Conservation (phyloP, 2,888 invertebrate genomes). For the Saturnia pavonia region DNA sequence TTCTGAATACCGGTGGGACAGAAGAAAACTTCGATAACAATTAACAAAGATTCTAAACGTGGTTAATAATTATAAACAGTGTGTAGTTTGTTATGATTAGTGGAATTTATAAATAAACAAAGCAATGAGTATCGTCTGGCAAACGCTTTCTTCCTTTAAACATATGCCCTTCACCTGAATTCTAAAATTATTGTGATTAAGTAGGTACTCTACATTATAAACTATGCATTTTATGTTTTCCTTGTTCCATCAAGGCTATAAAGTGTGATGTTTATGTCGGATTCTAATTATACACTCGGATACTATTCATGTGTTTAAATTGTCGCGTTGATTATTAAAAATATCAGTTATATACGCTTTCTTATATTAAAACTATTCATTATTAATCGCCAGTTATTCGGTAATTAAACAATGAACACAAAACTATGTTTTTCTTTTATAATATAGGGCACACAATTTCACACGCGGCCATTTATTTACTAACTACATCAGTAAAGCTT, state of each 20-base stretch:
- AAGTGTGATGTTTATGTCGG: constrained; percentile 6
- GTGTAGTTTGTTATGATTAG: constrained; percentile 7
- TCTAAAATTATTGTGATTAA: constrained; percentile 16
- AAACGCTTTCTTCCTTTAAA: constrained; percentile 13
- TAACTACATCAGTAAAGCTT: too few species aligned
- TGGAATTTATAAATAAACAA: constrained; percentile 11
- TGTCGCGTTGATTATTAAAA: neutral
- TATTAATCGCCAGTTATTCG: neutral
- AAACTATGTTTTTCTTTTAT: too few species aligned
- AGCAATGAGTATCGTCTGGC: constrained; percentile 11
- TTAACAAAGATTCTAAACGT: neutral
- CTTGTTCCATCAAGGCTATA: constrained; percentile 1
- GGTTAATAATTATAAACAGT: neutral
- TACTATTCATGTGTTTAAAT: neutral
- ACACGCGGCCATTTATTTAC: too few species aligned
- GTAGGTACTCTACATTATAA: neutral
- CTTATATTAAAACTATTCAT: neutral
- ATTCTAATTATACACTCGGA: constrained; percentile 10
- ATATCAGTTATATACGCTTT: neutral
- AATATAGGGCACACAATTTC: too few species aligned
- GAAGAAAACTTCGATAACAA: neutral
- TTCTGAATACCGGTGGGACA: neutral
- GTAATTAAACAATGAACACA: neutral
- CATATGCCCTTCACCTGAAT: constrained; percentile 18
- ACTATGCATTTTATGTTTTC: constrained; percentile 14